Conservation (phyloP, 2,888 invertebrate genomes). For the Brachynemurus nebulosus region DNA sequence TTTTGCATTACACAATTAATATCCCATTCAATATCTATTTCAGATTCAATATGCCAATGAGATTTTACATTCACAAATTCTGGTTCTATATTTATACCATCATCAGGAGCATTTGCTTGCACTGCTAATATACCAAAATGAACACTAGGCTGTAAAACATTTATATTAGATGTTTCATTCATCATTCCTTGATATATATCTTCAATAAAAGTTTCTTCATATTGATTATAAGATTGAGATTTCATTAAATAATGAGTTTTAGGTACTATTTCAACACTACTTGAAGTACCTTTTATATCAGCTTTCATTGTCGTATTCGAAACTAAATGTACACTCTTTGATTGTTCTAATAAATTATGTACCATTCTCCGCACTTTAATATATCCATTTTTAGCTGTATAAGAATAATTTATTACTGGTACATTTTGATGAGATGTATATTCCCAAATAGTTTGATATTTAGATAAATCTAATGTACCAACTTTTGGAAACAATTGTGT, state of each 20-base stretch:
- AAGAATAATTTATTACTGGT: background rate
- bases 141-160: background rate
- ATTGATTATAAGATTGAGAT: background rate
- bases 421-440: background rate
- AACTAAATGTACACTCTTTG: background rate
- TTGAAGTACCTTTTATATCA: background rate
- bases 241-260: background rate
- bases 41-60: background rate
- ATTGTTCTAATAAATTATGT: background rate
- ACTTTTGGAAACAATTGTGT: background rate
- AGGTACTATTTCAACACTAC: background rate
- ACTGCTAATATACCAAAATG: background rate
- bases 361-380: background rate
- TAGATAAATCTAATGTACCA: background rate
- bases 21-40: background rate
- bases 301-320: background rate
- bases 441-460: background rate
- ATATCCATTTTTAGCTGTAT: background rate
- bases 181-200: background rate
- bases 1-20: background rate
- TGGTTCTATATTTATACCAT: background rate
- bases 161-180: background rate
- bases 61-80: background rate
- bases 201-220: background rate
- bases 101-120: background rate